Conservation (phyloP, 2,113 vertebrate genomes). For the Chloropsis hardwickii region DNA sequence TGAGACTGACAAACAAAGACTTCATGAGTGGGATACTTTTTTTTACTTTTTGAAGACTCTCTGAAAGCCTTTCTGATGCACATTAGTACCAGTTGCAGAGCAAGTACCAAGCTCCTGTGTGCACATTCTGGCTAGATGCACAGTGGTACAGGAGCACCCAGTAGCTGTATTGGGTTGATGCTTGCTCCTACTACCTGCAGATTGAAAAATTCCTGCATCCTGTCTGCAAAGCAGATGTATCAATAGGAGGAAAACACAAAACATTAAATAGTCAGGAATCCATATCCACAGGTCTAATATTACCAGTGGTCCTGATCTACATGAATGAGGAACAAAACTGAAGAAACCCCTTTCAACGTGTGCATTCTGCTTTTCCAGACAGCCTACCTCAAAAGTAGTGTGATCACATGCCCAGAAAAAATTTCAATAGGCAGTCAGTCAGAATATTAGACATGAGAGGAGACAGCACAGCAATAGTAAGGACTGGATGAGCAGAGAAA, state of each 20-base stretch:
- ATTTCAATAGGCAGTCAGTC: not conserved
- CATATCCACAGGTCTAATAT: not conserved
- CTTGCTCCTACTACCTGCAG: not conserved
- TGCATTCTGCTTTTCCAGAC: not conserved
- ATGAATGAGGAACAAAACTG: not conserved
- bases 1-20: not conserved
- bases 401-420: not conserved
- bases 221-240: not conserved
- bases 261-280: not conserved
- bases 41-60: not conserved
- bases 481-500: not conserved
- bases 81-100: rapidly evolving
- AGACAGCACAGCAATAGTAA: not conserved
- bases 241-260: not conserved
- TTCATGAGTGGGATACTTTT: not conserved
- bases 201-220: not conserved
- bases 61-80: not conserved
- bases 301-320: not conserved
- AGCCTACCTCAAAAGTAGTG: not conserved
- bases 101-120: rapidly evolving
- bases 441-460: not conserved
- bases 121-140: not conserved
- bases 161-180: not conserved
- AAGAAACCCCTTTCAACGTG: not conserved
- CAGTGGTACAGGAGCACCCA: not conserved